Evolutionary conservation across 2,113 vertebrate genomes (phyloP).

Genomic region (Vidua macroura): DNA sequence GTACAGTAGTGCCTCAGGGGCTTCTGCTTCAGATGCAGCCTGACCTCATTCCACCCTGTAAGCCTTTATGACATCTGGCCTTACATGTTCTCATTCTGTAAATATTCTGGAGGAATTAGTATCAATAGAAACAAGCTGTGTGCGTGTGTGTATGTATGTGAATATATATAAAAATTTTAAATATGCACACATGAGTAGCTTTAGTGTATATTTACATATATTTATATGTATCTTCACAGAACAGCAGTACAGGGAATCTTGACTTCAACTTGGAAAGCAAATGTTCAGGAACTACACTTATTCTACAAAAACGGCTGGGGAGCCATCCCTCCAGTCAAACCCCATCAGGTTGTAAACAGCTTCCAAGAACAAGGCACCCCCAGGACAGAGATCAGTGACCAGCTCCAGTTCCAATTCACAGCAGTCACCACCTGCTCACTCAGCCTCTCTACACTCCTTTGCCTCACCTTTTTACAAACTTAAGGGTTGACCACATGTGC

Average conservation of each 20-base stretch:
- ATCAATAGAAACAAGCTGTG: background rate
- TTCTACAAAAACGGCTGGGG: background rate
- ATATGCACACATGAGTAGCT: background rate
- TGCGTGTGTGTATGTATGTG: background rate
- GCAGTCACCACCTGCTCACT: background rate
- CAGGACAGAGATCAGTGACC: background rate
- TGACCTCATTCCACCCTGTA: slow-evolving; percentile 16
- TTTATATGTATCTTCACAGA: background rate
- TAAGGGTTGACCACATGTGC: background rate
- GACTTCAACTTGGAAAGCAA: background rate
- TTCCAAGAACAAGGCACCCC: background rate
- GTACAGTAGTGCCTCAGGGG: background rate
- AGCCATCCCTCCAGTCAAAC: background rate
- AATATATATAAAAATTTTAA: background rate
- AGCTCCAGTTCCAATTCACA: background rate
- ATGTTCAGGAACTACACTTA: background rate
- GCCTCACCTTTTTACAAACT: background rate
- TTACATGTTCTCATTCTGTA: slow-evolving; percentile 8
- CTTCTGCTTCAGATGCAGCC: slow-evolving; percentile 16
- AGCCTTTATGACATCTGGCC: background rate
- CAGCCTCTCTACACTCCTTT: background rate
- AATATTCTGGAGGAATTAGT: background rate
- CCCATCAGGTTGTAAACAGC: background rate
- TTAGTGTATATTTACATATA: background rate
- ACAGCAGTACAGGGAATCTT: background rate